Conservation (phyloP, 2,888 invertebrate genomes). For the Archips crataeganus region DNA sequence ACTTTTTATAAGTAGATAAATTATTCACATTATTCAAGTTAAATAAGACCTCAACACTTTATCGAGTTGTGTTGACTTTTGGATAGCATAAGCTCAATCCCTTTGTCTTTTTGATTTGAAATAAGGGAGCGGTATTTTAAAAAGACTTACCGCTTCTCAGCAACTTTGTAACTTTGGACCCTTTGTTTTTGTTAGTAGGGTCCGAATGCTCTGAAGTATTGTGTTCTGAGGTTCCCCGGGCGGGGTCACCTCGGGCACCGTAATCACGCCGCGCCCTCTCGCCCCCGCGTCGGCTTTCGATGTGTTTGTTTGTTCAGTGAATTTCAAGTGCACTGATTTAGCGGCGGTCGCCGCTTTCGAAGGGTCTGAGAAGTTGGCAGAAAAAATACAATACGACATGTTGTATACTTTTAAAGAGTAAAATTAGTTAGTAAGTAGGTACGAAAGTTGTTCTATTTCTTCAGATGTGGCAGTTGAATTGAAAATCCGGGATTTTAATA, state of each 20-base stretch:
- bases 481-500: too few species aligned
- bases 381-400: neutral
- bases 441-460: too few species aligned
- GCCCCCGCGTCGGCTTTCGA: conserved; percentile 60
- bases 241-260: conserved; percentile 71
- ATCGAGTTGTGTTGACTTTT: neutral
- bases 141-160: neutral
- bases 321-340: conserved; percentile 70
- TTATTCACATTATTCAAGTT: neutral
- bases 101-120: conserved; percentile 2
- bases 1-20: neutral
- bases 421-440: too few species aligned
- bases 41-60: neutral
- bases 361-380: conserved; percentile 4
- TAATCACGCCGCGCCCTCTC: conserved; percentile 78
- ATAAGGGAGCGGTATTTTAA: neutral
- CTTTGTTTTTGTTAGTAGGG: conserved; percentile 2
- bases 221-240: conserved; percentile 41
- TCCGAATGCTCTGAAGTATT: neutral
- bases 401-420: too few species aligned
- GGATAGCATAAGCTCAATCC: neutral
- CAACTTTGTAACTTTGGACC: neutral
- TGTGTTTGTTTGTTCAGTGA: conserved; percentile 62
- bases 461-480: too few species aligned
- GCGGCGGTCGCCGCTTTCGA: conserved; percentile 47